phyloP scores from a whole-genome alignment of 2,888 invertebrate species.

The Lysandra bellargus region DNA sequence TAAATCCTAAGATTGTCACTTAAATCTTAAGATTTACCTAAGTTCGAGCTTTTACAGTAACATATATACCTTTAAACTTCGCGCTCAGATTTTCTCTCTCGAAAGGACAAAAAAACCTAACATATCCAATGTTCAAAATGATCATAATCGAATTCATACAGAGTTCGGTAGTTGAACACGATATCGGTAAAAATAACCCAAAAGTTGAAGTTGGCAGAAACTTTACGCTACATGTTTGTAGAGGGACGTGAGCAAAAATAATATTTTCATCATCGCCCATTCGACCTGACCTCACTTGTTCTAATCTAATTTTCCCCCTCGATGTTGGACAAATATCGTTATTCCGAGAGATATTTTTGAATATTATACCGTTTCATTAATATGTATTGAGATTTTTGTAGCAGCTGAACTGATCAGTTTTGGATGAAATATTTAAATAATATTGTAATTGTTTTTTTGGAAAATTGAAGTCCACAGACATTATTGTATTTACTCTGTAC shows the following conservation, averaged over 20 bases:
- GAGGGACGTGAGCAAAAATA: slow-evolving; percentile 50
- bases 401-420: not conserved
- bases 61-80: not conserved
- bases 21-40: too few species aligned
- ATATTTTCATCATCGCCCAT: slow-evolving; percentile 62
- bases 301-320: slow-evolving; percentile 68
- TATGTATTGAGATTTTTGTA: slow-evolving; percentile 18
- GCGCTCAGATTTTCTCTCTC: not conserved
- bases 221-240: slow-evolving; percentile 22
- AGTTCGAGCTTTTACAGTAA: too few species aligned
- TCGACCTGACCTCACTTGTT: slow-evolving; percentile 70
- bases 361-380: slow-evolving; percentile 18
- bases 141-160: slow-evolving; percentile 1
- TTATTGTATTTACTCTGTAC: not conserved
- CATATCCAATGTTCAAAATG: not conserved
- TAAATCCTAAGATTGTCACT: too few species aligned
- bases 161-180: not conserved
- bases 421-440: not conserved
- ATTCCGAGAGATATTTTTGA: slow-evolving; percentile 31
- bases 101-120: not conserved
- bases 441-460: not conserved
- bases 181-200: slow-evolving; percentile 13
- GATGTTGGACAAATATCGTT: slow-evolving; percentile 43
- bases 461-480: not conserved
- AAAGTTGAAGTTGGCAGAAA: slow-evolving; percentile 18